phyloP scores from a whole-genome alignment of 2,888 invertebrate genomes.

The Drosophila flavopinicola region DNA sequence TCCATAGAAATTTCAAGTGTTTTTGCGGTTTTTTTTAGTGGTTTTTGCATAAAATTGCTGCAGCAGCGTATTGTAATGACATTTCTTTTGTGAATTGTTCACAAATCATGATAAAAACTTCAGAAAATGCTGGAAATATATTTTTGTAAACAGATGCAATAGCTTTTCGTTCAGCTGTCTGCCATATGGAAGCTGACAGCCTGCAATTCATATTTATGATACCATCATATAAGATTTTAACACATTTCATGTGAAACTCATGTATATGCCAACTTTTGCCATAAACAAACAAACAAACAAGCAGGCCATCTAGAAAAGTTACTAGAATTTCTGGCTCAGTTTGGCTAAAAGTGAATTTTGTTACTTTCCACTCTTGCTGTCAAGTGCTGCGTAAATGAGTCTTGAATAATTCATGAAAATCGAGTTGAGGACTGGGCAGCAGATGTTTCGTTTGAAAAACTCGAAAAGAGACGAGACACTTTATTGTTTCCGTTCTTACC shows the following conservation, averaged over 20 bases:
- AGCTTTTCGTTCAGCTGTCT: constrained; percentile 13
- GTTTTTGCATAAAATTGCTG: constrained; percentile 14
- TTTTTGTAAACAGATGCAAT: constrained; percentile 7
- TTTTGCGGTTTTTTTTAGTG: constrained; percentile 15
- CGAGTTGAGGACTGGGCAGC: constrained; percentile 1
- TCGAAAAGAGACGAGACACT: not conserved
- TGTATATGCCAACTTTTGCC: constrained; percentile 21
- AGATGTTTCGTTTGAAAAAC: not conserved
- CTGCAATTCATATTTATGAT: constrained; percentile 43
- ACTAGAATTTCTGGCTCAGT: constrained; percentile 12
- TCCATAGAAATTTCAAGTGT: constrained; percentile 11
- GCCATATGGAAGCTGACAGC: constrained; percentile 42
- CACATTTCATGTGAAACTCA: constrained; percentile 24
- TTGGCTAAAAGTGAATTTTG: constrained; percentile 6
- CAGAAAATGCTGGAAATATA: not conserved
- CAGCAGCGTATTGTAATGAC: not conserved
- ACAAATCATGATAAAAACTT: not conserved
- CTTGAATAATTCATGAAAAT: constrained; percentile 63
- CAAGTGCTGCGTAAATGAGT: constrained; percentile 56
- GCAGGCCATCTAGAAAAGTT: constrained; percentile 9
- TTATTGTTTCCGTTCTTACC: constrained; percentile 16
- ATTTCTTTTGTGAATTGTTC: not conserved
- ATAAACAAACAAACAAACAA: constrained; percentile 22
- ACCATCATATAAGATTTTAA: constrained; percentile 27
- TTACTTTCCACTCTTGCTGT: constrained; percentile 27